Evolutionary conservation across 2,113 vertebrate species (phyloP), one percentile per base, ranked within the genome.

Genomic region (Camelus dromedarius): DNA sequence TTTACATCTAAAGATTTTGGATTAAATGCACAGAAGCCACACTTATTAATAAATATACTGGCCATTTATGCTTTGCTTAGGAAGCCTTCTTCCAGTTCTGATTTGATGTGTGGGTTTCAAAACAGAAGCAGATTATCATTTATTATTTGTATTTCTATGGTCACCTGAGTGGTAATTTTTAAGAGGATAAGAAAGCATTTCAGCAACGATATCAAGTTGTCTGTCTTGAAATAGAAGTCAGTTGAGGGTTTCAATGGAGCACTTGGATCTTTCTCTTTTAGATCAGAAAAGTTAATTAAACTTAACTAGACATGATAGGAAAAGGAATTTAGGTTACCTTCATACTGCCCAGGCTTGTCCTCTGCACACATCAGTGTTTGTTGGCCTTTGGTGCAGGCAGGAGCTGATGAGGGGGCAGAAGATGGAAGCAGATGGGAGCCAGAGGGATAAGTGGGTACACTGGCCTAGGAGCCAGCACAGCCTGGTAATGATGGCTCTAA

Each of bases 261-360:
- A 69, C 9, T 90, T 77, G 19, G 26, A 30, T 86, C 5, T 67
- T 84, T 91, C 20, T 46, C 50, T 90, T 35, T 75, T 86, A 48
- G 50, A 82, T 88, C 22, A 73, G 46, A 91, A 83, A 20, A 80
- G 24, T 64, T 81, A 30, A 62, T 84, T 79, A 77, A 32, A 66
- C 56, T 66, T 89, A 60, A 73, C 46, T 91, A 84, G 38, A 88
- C 14, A n/a, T n/a, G 88, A 60, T 94, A 97, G 73, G 22, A 46
- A 96, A 82, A 88, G 52, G 12, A 60, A 38, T 52, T 80, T 83
- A 56, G 26, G 35, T 76, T 58, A 20, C 8, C 12, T n/a, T 72
- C 32, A 24, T 46, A 52, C 35, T 73, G 11, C 38, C 35, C 20
- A 46, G 48, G 50, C 66, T 92, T 86, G 22, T 62, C 8, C 66